Base-by-base conservation (phyloP, 2,797 vertebrate genomes). In the Holocentrus rufus region DNA sequence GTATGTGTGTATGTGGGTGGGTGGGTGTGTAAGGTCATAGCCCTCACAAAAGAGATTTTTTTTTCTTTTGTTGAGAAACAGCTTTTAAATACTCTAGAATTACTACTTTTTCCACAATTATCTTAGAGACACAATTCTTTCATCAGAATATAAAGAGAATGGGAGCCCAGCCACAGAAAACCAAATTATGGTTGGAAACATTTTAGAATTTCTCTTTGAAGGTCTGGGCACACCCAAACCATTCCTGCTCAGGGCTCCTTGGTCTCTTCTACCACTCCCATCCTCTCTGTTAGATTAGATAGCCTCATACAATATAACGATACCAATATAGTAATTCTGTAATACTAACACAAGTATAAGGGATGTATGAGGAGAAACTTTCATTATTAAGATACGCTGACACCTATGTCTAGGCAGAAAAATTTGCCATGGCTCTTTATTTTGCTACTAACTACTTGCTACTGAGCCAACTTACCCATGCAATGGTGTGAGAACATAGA, bases 1-100 rank as follows among this genome's bases (percentile, higher is more conserved):
- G 42, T 62, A 14, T 65, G 36, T 71, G 22, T 10, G n/a, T 30
- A 23, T 65, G 44, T 64, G 47, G 58, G 60, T 47, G 23, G 52
- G 30, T 44, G 18, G n/a, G 47, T 52, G n/a, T 52, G 20, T n/a
- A 23, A 6, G 50, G 15, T 11, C 18, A 53, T 4, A 2, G 6
- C n/a, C n/a, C 7, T 49, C 17, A 1, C 17, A 17, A 49, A 49
- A n/a, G 47, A 18, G 47, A n/a, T 20, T 20, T 3, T 14, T 44
- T 44, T 44, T 44, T 44, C 9, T 4, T 18, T 47, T 47, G 44
- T 18, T 47, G 44, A 47, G 13, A n/a, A 49, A 1, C 47, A n/a
- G 11, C 25, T 56, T 56, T 56, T 56, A 15, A 5, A 49, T 49
- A 49, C 1, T n/a, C 7, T 49, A 9, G n/a, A 49, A 49, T 49